Evolutionary conservation across 2,888 invertebrate genomes (phyloP).

Genomic region (Nymphalis c-album): DNA sequence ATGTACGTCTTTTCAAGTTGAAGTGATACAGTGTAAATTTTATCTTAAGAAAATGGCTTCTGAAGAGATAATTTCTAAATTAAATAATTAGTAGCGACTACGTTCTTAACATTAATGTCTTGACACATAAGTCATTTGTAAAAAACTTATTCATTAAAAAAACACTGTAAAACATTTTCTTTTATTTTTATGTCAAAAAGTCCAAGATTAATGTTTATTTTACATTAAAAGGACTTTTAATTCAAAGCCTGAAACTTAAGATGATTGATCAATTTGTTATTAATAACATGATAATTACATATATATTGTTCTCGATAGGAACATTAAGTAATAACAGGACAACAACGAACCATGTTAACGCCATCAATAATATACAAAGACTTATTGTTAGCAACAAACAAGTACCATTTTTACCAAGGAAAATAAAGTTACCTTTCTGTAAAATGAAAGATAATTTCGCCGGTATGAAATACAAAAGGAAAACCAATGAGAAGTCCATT

Average conservation of each 20-base stretch:
- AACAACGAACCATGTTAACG: no score
- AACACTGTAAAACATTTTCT: no score
- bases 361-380: no score
- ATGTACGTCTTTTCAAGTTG: background rate
- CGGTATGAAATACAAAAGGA: conserved; percentile 2
- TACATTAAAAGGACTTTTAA: no score
- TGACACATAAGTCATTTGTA: no score
- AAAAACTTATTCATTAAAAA: no score
- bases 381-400: conserved; percentile 21
- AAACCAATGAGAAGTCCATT: conserved; percentile 17
- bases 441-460: conserved; percentile 13
- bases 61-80: background rate
- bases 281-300: no score
- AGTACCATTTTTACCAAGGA: conserved; percentile 20
- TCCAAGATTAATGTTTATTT: no score
- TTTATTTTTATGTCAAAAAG: no score
- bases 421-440: conserved; percentile 11
- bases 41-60: background rate
- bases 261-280: no score
- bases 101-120: no score
- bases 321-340: conserved; percentile 6
- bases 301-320: background rate
- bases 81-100: background rate
- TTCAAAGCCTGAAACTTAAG: no score
- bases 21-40: background rate